Evolutionary conservation across 2,113 vertebrate genomes (phyloP), one percentile per base, ranked within the genome.

Genomic region (Pteropus alecto): DNA sequence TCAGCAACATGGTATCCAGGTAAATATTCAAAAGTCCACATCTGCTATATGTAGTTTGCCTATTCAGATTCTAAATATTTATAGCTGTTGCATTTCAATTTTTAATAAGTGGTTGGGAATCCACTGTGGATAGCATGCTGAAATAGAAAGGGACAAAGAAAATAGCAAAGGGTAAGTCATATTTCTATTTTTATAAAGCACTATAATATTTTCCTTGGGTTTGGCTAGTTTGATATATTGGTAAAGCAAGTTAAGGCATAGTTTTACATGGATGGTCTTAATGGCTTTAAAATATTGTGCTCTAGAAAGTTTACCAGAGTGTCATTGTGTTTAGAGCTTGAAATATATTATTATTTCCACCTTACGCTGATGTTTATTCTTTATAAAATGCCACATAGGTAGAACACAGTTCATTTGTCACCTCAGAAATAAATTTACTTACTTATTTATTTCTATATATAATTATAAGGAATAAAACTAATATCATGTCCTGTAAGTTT

Each of bases 61-160:
- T 96, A 73, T 87, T 97, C 43, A 82, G 79, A 96, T 93, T 91
- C 92, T 87, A 76, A 15, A 33, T 84, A 90, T 96, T 96, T 63
- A 91, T 96, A 95, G 41, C 33, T 95, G 21, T 93, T 96, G 58
- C 51, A 16, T 95, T 97, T 97, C 77, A 93, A 81, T 95, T 98
- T 98, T 93, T 96, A 94, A 98, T 96, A 98, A 98, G 87, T 51
- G 78, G 92, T 71, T 95, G 95, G 87, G 79, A 95, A 97, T 73
- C 48, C 58, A 68, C 74, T 67, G 22, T 91, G 43, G 63, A 89
- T 46, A 91, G 22, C 28, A 73, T 8, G 35, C 30, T 96, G 79
- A 98, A 89, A 73, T 74, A 54, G 92, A 79, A 24, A 93, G 14
- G 24, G 46, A 7, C 9, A n/a, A 65, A 58, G 3, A 74, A 74